phyloP scores from a whole-genome alignment of 2,113 vertebrate species.

The Haemorhous mexicanus region DNA sequence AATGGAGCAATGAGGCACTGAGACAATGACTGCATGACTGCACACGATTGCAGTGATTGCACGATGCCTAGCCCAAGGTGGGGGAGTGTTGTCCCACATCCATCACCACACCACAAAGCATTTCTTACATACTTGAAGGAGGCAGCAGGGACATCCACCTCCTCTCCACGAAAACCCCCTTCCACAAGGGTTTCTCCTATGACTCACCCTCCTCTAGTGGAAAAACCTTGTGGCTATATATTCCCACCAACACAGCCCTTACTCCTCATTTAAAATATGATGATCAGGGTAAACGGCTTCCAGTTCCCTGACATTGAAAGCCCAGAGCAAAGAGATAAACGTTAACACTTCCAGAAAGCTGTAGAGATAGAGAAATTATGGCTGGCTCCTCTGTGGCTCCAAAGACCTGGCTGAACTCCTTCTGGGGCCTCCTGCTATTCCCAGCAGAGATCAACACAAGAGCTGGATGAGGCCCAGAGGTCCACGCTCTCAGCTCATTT shows the following conservation, averaged over 20 bases:
- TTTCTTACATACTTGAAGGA: neutral
- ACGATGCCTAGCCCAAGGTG: rapidly evolving
- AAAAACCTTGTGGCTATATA: neutral
- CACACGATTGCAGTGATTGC: neutral
- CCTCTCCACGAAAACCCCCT: neutral
- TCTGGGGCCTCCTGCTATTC: neutral
- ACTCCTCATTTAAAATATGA: neutral
- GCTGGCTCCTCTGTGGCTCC: neutral
- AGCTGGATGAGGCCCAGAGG: neutral
- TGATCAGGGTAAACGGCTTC: neutral
- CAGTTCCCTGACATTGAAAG: neutral
- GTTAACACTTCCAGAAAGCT: slow-evolving; percentile 18
- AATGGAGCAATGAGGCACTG: neutral
- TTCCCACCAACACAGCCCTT: neutral
- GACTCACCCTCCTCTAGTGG: neutral
- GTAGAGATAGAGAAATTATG: neutral
- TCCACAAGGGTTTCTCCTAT: neutral
- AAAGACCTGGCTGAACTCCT: neutral
- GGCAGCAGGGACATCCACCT: neutral
- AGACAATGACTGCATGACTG: neutral
- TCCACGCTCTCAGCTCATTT: neutral
- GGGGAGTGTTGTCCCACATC: neutral
- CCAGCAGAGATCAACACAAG: neutral
- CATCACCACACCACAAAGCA: too few relatives aligned
- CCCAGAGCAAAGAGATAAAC: slow-evolving; percentile 7